A percentile compares a stretch with the other conserved stretches of the same genome.
Evolutionary conservation across 1,140 invertebrate species (phyloP).

Genomic region (Theocolax elegans): DNA sequence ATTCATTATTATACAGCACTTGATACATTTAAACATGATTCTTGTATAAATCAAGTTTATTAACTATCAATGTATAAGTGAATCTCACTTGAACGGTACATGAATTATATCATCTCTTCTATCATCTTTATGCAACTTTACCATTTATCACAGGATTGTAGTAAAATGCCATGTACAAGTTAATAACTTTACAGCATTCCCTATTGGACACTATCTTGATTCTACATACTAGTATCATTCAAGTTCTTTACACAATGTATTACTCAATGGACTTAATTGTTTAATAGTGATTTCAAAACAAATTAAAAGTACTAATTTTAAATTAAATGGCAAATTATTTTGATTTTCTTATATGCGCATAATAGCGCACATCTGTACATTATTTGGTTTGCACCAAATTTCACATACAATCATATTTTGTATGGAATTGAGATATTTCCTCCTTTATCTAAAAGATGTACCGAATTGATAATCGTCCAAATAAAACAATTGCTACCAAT

Average conservation of each 20-base stretch:
- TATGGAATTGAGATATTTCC: slow-evolving; percentile 3
- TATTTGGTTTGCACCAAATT: slow-evolving; percentile 20
- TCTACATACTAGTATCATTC: too few relatives aligned
- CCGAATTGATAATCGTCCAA: not conserved
- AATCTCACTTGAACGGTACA: not conserved
- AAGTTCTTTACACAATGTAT: too few relatives aligned
- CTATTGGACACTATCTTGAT: slow-evolving; percentile 20
- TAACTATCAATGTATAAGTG: slow-evolving; percentile 4
- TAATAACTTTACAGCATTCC: slow-evolving; percentile 10
- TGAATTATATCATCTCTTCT: slow-evolving; percentile 8
- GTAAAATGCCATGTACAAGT: slow-evolving; percentile 9
- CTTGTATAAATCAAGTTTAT: not conserved
- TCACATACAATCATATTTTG: not conserved
- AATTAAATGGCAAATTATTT: slow-evolving; percentile 23
- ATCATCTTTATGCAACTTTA: slow-evolving; percentile 11
- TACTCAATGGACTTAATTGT: not conserved
- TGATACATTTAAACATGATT: slow-evolving; percentile 5
- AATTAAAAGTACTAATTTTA: slow-evolving; percentile 24
- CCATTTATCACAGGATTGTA: slow-evolving; percentile 36
- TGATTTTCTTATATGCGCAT: not conserved
- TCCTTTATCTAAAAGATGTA: not conserved
- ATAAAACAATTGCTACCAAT: slow-evolving; percentile 21
- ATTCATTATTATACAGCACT: not conserved
- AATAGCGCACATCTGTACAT: slow-evolving; percentile 12
- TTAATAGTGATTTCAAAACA: not conserved